Conservation (phyloP, 2,797 vertebrate genomes). For the Pipistrellus nathusii region DNA sequence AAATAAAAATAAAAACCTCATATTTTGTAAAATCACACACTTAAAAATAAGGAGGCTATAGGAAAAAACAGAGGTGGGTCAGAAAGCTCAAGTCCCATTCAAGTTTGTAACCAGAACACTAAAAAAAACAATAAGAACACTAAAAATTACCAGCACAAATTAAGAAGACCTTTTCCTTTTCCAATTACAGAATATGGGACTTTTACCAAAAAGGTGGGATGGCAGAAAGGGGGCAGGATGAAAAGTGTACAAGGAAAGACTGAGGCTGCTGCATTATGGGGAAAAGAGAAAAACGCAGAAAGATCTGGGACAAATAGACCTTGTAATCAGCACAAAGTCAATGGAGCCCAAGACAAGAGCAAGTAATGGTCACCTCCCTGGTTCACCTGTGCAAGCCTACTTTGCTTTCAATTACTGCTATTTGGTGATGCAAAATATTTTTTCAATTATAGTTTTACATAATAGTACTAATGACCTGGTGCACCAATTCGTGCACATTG, state of each 20-base stretch:
- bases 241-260: neutral
- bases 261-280: neutral
- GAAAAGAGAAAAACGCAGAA: neutral
- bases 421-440: neutral
- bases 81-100: slow-evolving; percentile 6
- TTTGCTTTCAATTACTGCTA: neutral
- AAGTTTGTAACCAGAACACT: neutral
- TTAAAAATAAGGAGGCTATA: neutral
- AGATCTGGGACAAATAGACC: neutral
- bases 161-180: neutral
- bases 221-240: neutral
- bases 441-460: neutral
- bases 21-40: slow-evolving; percentile 9
- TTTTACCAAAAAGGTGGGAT: neutral
- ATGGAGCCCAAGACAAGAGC: neutral
- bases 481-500: too few species aligned
- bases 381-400: neutral
- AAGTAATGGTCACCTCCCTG: neutral
- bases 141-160: neutral
- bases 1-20: neutral
- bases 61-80: neutral
- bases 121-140: slow-evolving; percentile 30
- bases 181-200: neutral
- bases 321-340: neutral
- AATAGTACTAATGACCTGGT: too few species aligned